phyloP scores from a whole-genome alignment of 2,797 vertebrate genomes.

The Pangasius larnaudii region DNA sequence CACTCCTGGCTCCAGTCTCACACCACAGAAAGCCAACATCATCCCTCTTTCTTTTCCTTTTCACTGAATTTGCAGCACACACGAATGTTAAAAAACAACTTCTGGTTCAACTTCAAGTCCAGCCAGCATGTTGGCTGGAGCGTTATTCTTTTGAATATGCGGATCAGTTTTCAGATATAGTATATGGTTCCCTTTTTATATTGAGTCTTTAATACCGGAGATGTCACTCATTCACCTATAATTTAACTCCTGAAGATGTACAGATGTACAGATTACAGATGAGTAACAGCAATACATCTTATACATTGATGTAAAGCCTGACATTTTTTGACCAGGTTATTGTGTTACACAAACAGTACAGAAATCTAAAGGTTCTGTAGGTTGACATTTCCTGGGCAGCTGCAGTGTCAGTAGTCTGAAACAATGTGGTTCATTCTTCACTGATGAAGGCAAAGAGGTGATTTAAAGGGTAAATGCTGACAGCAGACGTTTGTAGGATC shows the following conservation, averaged over 20 bases:
- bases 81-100: neutral
- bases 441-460: neutral
- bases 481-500: neutral
- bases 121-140: neutral
- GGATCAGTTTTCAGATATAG: neutral
- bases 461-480: neutral
- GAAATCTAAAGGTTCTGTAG: neutral
- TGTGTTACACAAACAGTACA: neutral
- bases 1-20: neutral
- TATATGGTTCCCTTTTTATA: neutral
- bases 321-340: neutral
- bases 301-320: neutral
- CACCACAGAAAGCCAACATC: neutral
- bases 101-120: neutral
- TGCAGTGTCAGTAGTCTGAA: neutral
- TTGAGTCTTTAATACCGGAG: neutral
- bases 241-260: neutral
- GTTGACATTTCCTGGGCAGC: constrained; percentile 17
- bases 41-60: neutral
- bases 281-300: neutral
- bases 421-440: neutral
- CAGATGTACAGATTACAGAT: neutral
- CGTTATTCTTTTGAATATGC: neutral
- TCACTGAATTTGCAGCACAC: neutral
- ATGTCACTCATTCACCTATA: neutral